Evolutionary conservation across 2,888 invertebrate genomes (phyloP).

Genomic region (Pelosia muscerda): DNA sequence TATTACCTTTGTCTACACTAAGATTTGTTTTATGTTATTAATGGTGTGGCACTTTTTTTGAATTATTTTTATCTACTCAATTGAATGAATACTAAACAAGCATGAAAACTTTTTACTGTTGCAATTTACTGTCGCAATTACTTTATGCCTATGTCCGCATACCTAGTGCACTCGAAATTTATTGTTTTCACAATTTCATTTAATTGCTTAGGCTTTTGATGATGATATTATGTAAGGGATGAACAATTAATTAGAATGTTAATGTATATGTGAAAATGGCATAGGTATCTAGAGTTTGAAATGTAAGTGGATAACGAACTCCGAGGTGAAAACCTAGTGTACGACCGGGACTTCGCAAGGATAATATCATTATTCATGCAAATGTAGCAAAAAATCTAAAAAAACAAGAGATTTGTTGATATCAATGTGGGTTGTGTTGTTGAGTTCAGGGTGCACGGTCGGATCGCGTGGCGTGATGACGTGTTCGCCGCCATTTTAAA

Average conservation of each 20-base stretch:
- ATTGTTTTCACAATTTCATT: slow-evolving; percentile 34
- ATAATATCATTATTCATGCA: background rate
- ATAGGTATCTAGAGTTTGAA: too few relatives aligned
- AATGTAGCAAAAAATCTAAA: slow-evolving; percentile 38
- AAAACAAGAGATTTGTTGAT: slow-evolving; percentile 67
- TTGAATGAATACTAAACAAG: slow-evolving; percentile 37
- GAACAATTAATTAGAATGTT: background rate
- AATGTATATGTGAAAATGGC: background rate
- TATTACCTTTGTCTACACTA: slow-evolving; percentile 12
- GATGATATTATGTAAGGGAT: background rate
- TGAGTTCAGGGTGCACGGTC: slow-evolving; percentile 80
- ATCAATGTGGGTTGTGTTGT: slow-evolving; percentile 72
- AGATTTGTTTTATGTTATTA: slow-evolving; percentile 27
- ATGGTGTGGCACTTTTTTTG: slow-evolving; percentile 32
- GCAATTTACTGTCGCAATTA: slow-evolving; percentile 50
- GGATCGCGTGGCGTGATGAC: slow-evolving; percentile 80
- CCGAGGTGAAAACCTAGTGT: too few relatives aligned
- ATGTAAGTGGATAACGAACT: too few relatives aligned
- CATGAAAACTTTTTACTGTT: slow-evolving; percentile 56
- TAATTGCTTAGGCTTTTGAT: slow-evolving; percentile 34
- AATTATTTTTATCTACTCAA: slow-evolving; percentile 49
- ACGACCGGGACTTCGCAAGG: too few relatives aligned
- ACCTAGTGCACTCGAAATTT: slow-evolving; percentile 44
- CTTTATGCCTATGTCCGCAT: slow-evolving; percentile 52
- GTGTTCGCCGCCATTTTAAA: slow-evolving; percentile 83